These are phyloP conservation scores for Zosterops hypoxanthus DNA, from an alignment of 2,113 vertebrate genomes.

Conservation along the genomic window DNA sequence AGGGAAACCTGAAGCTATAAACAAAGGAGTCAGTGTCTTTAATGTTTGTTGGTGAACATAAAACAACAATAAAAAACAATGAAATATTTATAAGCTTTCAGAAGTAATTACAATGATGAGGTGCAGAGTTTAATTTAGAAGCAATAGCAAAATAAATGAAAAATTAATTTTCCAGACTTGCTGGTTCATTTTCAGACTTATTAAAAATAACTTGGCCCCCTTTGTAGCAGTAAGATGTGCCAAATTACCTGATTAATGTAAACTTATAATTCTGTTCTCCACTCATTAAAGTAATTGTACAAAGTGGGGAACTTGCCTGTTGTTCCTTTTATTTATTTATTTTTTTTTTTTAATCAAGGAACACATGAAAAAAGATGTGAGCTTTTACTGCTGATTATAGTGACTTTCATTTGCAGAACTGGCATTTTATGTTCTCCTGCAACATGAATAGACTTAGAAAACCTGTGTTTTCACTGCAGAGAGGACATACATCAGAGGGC, in stretches of 20 bases:
- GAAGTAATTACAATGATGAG: constrained; percentile 36
- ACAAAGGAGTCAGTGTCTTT: neutral
- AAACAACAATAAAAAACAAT: constrained; percentile 51
- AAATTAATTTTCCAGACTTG: constrained; percentile 18
- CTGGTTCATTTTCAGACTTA: neutral
- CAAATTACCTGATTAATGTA: neutral
- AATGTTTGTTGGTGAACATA: neutral
- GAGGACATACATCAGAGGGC: neutral
- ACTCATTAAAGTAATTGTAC: neutral
- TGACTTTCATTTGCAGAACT: neutral
- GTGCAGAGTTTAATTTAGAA: neutral
- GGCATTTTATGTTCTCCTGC: constrained; percentile 3
- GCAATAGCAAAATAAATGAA: constrained; percentile 31
- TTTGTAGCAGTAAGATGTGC: neutral
- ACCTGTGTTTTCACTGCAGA: neutral
- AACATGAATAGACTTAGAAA: neutral
- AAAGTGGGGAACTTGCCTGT: neutral
- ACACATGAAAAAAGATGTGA: neutral
- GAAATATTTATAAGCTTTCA: constrained; percentile 46
- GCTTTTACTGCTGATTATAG: neutral
- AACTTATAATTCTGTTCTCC: neutral
- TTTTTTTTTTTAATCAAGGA: neutral
- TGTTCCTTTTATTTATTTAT: too few species aligned
- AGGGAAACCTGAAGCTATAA: neutral
- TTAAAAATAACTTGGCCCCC: neutral